Percentiles rank a stretch among this genome's conserved stretches.
Evolutionary conservation across 2,113 vertebrate genomes (phyloP).

Genomic region (Ammodramus savannarum): DNA sequence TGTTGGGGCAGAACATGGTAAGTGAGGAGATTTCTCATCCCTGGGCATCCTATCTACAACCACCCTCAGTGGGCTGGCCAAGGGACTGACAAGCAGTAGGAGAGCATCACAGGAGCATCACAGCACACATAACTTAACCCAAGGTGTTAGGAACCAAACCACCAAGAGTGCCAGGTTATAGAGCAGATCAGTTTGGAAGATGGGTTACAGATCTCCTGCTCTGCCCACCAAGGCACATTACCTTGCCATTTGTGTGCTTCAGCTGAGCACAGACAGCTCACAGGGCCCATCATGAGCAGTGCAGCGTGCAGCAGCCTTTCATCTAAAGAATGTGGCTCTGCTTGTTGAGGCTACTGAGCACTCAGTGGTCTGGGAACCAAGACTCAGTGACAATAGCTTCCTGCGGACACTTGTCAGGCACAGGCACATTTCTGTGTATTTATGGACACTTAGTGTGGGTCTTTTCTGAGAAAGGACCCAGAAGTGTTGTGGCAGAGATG

Average conservation of each 20-base stretch:
- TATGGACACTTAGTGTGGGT: background rate
- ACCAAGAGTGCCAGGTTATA: background rate
- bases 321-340: background rate
- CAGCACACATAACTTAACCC: background rate
- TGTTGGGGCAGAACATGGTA: background rate
- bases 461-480: background rate
- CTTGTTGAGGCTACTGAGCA: background rate
- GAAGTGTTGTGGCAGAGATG: background rate
- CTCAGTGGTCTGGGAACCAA: background rate
- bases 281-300: background rate
- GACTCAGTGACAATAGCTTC: background rate
- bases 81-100: background rate
- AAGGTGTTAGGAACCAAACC: background rate
- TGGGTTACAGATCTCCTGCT: background rate
- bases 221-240: background rate
- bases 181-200: background rate
- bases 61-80: background rate
- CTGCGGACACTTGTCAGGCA: background rate
- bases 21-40: background rate
- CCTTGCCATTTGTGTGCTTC: background rate
- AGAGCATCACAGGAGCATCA: background rate
- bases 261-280: background rate
- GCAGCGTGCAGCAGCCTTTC: background rate
- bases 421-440: conserved; percentile 6
- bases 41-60: background rate